Base-by-base conservation (phyloP, 2,797 vertebrate species). In the Taeniopygia guttata region DNA sequence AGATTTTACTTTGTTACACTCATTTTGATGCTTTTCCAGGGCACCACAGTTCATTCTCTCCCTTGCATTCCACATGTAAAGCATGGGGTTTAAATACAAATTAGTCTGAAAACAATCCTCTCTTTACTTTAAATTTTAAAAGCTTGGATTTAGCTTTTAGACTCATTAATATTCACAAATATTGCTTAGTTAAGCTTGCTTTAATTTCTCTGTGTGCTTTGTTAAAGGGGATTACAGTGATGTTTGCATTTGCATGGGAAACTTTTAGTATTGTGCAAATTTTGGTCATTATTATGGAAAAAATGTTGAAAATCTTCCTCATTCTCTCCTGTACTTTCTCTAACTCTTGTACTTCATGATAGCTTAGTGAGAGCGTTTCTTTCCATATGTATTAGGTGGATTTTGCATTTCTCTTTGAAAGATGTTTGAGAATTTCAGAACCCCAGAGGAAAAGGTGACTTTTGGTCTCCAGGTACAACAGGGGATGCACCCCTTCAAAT, bases 151-250 rank as follows among this genome's bases (percentile, higher is more conserved):
- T 98, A 97, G 92, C 95, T 95, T 96, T 96, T 95, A 92, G 94
- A 64, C 77, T 98, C 84, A 97, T 98, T 97, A 97, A 97, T 98
- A 98, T 98, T 97, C 98, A 96, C 91, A 96, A 97, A 96, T 95
- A 90, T 86, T 96, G 64, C 95, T 97, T 93, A 79, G 97, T 97
- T 98, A 98, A 98, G 97, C 97, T 97, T 97, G 93, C 96, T 98
- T 98, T 98, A 97, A 98, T 98, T 98, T 98, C 77, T 97, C 82
- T 90, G 92, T 97, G 93, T 97, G 94, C 97, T 97, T 97, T 97
- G 97, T 98, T 98, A 98, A 98, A 88, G 94, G 92, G 94, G 96
- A 98, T 98, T 98, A 98, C 77, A 97, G 95, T 93, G 95, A 96
- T 96, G 91, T 97, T 98, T 97, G 97, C 96, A 97, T 98, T 98